Percentiles rank a stretch among this genome's conserved stretches.
Evolutionary conservation across 2,797 vertebrate genomes (phyloP).

Genomic region (Craterocephalus amniculus): DNA sequence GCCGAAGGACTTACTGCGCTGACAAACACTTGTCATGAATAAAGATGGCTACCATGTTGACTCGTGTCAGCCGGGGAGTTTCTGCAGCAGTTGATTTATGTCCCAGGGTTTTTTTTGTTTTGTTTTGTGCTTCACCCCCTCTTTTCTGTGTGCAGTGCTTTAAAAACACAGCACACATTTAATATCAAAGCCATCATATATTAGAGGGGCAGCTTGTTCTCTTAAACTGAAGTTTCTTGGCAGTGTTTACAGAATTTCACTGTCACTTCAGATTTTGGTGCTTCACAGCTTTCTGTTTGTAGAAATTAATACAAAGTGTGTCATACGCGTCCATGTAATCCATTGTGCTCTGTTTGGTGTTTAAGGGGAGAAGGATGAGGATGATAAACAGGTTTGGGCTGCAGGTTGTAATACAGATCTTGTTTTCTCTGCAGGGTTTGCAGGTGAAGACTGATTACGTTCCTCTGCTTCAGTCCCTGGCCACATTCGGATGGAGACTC

Average conservation of each 20-base stretch:
- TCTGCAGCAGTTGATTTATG: slow-evolving; percentile 28
- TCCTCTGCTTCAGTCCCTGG: slow-evolving; percentile 94
- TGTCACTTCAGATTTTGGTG: slow-evolving; percentile 20
- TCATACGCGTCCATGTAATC: neutral
- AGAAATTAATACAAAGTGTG: neutral
- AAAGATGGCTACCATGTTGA: slow-evolving; percentile 50
- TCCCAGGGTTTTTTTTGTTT: neutral
- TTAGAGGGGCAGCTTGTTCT: neutral
- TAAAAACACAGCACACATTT: slow-evolving; percentile 16
- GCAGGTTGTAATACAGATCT: slow-evolving; percentile 17
- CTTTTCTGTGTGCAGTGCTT: slow-evolving; percentile 12
- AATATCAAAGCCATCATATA: slow-evolving; percentile 16
- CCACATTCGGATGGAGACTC: slow-evolving; percentile 93
- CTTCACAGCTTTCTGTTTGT: slow-evolving; percentile 35
- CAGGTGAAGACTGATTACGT: slow-evolving; percentile 96
- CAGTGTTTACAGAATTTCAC: slow-evolving; percentile 32
- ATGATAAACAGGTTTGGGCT: slow-evolving; percentile 2
- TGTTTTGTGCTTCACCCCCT: no score
- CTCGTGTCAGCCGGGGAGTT: slow-evolving; percentile 40
- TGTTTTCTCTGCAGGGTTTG: slow-evolving; percentile 82
- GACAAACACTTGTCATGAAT: slow-evolving; percentile 46
- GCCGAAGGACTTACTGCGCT: slow-evolving; percentile 38
- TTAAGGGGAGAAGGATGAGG: neutral
- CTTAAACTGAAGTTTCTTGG: slow-evolving; percentile 1
- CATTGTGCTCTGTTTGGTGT: neutral